phyloP scores from a whole-genome alignment of 2,888 invertebrate species.

The Teinopalpus imperialis region DNA sequence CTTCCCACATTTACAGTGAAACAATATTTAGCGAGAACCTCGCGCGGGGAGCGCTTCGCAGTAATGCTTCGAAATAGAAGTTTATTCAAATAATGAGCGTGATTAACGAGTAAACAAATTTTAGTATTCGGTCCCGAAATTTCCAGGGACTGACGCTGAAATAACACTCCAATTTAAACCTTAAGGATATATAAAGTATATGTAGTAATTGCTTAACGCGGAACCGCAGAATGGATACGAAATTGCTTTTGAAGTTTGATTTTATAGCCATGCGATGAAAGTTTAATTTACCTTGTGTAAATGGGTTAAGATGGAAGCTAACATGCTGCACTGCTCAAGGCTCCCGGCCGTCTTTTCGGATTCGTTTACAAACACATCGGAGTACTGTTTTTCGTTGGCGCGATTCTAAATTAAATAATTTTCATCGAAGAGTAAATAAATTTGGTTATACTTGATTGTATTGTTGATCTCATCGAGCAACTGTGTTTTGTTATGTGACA shows the following conservation, averaged over 20 bases:
- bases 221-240: conserved; percentile 30
- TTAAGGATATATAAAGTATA: conserved; percentile 36
- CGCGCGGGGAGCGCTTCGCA: conserved; percentile 53
- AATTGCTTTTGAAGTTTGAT: conserved; percentile 42
- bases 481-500: conserved; percentile 17
- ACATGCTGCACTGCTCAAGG: conserved; percentile 71
- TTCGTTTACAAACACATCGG: conserved; percentile 69
- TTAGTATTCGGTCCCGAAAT: conserved; percentile 51
- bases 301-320: conserved; percentile 62
- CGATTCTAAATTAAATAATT: conserved; percentile 66
- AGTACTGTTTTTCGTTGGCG: conserved; percentile 65
- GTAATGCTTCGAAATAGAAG: conserved; percentile 76
- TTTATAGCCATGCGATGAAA: conserved; percentile 40
- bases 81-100: conserved; percentile 76
- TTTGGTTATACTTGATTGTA: conserved; percentile 30
- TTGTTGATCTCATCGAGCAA: conserved; percentile 2
- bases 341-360: conserved; percentile 50
- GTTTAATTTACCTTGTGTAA: conserved; percentile 43
- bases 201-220: conserved; percentile 35
- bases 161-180: conserved; percentile 39
- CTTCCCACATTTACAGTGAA: conserved; percentile 58
- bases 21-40: conserved; percentile 58
- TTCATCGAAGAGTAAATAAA: conserved; percentile 58
- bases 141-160: conserved; percentile 34
- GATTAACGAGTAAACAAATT: conserved; percentile 77